These are phyloP conservation scores for Sebastes melanostomus DNA, from an alignment of 2,797 vertebrate species.

Conservation along the genomic window DNA sequence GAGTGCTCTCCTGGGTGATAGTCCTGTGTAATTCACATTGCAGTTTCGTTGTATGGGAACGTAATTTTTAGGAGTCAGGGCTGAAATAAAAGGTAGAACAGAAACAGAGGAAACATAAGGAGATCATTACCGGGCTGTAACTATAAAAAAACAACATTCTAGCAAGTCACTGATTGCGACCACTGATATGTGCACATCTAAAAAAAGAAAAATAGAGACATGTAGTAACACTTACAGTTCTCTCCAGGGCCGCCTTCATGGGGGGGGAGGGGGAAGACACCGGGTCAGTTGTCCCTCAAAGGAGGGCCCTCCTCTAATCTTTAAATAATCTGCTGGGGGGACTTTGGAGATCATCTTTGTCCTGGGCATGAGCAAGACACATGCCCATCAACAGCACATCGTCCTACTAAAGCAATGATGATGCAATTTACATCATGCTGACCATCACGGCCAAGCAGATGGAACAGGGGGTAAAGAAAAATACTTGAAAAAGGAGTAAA, in stretches of 20 bases:
- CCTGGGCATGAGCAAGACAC: background rate
- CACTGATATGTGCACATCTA: background rate
- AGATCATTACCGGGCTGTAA: background rate
- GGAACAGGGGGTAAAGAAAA: background rate
- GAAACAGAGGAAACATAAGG: background rate
- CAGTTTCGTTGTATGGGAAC: background rate
- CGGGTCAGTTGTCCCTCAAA: too few relatives aligned
- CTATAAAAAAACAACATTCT: background rate
- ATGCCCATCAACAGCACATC: background rate
- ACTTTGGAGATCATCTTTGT: too few relatives aligned
- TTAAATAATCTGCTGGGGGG: too few relatives aligned
- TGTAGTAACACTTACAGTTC: too few relatives aligned
- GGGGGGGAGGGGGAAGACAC: too few relatives aligned
- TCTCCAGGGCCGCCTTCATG: too few relatives aligned
- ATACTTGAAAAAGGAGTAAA: background rate
- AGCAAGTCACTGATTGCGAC: background rate
- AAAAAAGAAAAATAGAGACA: background rate
- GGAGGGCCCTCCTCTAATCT: too few relatives aligned
- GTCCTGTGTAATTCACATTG: background rate
- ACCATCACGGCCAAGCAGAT: background rate
- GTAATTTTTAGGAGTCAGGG: background rate
- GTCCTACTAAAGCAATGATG: background rate
- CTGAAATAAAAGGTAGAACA: background rate
- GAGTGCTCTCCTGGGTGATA: too few relatives aligned
- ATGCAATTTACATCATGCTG: background rate